Base-by-base conservation (phyloP, 2,113 vertebrate genomes). In the Corynorhinus townsendii region DNA sequence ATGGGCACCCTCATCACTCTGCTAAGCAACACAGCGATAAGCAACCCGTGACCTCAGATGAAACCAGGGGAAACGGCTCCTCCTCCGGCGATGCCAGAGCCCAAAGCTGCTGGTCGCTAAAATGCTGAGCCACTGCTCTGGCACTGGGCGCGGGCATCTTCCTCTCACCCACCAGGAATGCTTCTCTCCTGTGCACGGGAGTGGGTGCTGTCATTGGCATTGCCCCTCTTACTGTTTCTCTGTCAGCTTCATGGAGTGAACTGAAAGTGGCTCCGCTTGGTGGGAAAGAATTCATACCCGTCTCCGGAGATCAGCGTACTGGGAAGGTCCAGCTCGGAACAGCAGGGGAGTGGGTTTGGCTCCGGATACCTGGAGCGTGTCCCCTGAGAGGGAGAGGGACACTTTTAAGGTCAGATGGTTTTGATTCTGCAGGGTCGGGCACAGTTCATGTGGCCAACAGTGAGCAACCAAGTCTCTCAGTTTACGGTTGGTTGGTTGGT, bases 1-100 rank as follows among this genome's bases (percentile, higher is more conserved):
- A 9, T 91, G 86, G 91, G 87, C 80, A 49, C 12, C 7, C 75
- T 87, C 89, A 95, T 93, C 75, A 89, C 84, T 97, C 95, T 14
- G 1, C 30, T 71, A 56, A 72, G 93, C 71, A n/a, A n/a, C n/a
- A n/a, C n/a, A n/a, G n/a, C 91, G 66, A 84, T 54, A 93, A 95
- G 54, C 86, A 84, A 76, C 47, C 68, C 10, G 0, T 71, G 69
- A 93, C 69, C 86, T 89, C 8, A 0, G 49, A 82, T 56, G 86
- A 95, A 86, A 94, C 73, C 86, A 2, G 68, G 33, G 75, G 68
- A 68, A 85, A 93, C 0, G 69, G 89, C 95, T 85, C 86, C 95
- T 90, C 73, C 89, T 84, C 1, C 10, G 47, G 33, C 0, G 3
- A 85, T 1, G 0, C 77, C 9, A 2, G 22, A 52, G 59, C 72